Evolutionary conservation across 37 sponge, comb jelly and placozoan species (phyloP), one percentile per base, ranked within the genome.

Genomic region (Axinella damicornis): DNA sequence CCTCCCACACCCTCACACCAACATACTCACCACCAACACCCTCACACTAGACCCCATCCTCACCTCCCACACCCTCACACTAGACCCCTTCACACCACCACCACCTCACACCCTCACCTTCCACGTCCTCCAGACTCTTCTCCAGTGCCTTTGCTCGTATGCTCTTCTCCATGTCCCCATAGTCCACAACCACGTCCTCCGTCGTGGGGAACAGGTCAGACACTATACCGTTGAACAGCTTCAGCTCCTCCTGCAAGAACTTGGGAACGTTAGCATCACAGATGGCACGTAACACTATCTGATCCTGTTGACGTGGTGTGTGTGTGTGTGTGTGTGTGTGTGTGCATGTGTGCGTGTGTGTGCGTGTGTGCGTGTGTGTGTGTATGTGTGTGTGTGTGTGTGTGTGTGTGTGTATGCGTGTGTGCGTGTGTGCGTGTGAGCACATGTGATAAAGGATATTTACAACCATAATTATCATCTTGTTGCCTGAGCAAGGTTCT

Each of bases 191-290:
- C 11, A 84, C 92, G 60, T 77, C 92, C 76, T 88, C 85, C 31
- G 94, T 91, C 77, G 89, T 90, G 18, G 99, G 99, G 73, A 99
- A 99, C 57, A 99, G 87, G 78, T 99, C 99, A 34, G 99, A 99
- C 32, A 96, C 96, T 25, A 99, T 99, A 18, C 99, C 99, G 55
- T 90, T 93, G 84, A 99, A 99, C 58, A 99, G 92, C 74, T 96
- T 95, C 71, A 99, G 66, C 75, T 99, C 99, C 63, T 97, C 97
- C 81, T 90, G 83, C 41, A 99, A 75, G 83, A 99, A 99, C 84
- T 99, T 99, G 59, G 99, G 99, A 32, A 99, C 97, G 67, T 99
- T 99, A 68, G 94, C 99, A 78, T 99, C 99, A 14, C 96, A 59
- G 24, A 99, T 97, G 56, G 99, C 99, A 61, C 99, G 86, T 33